phyloP scores from a whole-genome alignment of 2,113 vertebrate species.

The Thymallus thymallus region DNA sequence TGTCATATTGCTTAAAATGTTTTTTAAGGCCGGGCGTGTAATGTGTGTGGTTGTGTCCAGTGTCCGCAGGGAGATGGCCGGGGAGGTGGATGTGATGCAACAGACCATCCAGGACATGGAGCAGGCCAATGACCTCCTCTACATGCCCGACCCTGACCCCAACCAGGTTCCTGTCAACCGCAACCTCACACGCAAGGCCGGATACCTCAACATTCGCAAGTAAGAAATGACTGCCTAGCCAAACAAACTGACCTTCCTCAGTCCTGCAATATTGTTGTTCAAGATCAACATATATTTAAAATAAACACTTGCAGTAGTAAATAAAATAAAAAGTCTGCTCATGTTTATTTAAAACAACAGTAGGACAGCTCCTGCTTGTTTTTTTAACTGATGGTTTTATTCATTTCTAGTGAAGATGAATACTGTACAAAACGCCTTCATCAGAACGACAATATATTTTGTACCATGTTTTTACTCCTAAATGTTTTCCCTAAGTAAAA shows the following conservation, averaged over 20 bases:
- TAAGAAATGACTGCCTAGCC: conserved; percentile 58
- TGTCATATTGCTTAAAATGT: background rate
- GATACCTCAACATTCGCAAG: conserved; percentile 95
- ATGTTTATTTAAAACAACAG: too few species aligned
- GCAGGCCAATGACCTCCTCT: conserved; percentile 86
- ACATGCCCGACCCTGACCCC: conserved; percentile 89
- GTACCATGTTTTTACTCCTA: conserved; percentile 14
- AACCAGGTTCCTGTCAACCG: conserved; percentile 84
- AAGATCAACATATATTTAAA: too few species aligned
- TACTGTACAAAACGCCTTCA: too few species aligned
- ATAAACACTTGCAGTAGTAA: too few species aligned
- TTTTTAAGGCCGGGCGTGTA: background rate
- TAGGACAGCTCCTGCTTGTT: too few species aligned
- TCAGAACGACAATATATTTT: background rate
- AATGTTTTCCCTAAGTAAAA: conserved; percentile 79
- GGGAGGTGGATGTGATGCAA: conserved; percentile 89
- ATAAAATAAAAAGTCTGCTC: too few species aligned
- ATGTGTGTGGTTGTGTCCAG: conserved; percentile 59
- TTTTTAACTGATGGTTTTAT: too few species aligned
- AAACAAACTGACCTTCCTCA: too few species aligned
- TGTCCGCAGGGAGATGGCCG: conserved; percentile 95
- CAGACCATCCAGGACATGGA: conserved; percentile 93
- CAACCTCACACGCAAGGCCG: conserved; percentile 91
- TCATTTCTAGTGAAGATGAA: too few species aligned
- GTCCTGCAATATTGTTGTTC: too few species aligned